A percentile compares a stretch with the other conserved stretches of the same genome.
Conservation (phyloP, 1,140 invertebrate genomes). For the Tetragonula clypearis region DNA sequence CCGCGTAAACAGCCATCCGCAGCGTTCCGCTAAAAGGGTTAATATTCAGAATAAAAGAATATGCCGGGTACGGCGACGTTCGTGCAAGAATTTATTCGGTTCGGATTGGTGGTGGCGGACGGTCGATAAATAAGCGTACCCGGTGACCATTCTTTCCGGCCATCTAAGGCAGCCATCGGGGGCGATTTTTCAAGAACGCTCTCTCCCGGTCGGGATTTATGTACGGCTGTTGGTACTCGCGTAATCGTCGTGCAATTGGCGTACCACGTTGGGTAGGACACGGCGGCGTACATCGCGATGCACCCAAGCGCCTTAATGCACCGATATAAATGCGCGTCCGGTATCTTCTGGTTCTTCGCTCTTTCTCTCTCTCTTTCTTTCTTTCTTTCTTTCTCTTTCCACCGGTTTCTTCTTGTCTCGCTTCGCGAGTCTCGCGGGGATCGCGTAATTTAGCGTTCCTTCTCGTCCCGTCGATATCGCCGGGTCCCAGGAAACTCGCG, state of each 20-base stretch:
- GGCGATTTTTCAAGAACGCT: constrained; percentile 28
- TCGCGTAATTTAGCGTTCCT: constrained; percentile 62
- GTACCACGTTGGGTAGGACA: constrained; percentile 41
- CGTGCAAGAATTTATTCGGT: constrained; percentile 20
- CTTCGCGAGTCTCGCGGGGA: constrained; percentile 3
- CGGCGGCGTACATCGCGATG: constrained; percentile 43
- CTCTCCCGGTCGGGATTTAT: constrained; percentile 37
- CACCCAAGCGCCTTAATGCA: constrained; percentile 58
- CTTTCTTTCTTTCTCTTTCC: not conserved
- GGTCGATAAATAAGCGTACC: constrained; percentile 30
- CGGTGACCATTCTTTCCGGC: constrained; percentile 37
- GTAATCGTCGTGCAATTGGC: constrained; percentile 62
- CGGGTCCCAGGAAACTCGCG: constrained; percentile 52
- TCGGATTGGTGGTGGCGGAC: no score
- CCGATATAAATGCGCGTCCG: constrained; percentile 69
- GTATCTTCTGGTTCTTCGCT: constrained; percentile 64
- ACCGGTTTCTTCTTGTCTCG: not conserved
- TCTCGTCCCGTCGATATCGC: constrained; percentile 56
- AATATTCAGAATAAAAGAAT: constrained; percentile 15
- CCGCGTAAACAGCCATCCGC: no score
- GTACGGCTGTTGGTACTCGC: constrained; percentile 46
- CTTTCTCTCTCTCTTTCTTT: constrained; percentile 14
- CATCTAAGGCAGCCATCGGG: constrained; percentile 20
- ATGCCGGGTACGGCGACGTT: not conserved
- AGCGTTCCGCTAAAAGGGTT: not conserved